A percentile compares a stretch with the other conserved stretches of the same genome.
Conservation (phyloP, 2,113 vertebrate genomes). For the Nibea coibor region DNA sequence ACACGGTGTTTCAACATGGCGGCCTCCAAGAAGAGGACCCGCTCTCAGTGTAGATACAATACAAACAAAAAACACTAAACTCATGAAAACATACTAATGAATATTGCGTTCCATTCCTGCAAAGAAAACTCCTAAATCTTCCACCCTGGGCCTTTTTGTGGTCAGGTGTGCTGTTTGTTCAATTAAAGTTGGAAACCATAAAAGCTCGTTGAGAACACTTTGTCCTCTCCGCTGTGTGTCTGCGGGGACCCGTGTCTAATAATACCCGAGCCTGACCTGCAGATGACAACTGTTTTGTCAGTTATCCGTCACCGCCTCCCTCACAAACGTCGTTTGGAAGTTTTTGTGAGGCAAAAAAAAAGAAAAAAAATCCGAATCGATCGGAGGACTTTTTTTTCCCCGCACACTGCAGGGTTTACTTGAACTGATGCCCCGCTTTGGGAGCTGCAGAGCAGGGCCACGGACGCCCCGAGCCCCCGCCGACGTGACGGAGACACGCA, state of each 20-base stretch:
- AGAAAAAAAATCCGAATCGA: neutral
- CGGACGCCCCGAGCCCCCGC: constrained; percentile 68
- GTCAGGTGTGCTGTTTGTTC: neutral
- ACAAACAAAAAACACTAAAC: no score
- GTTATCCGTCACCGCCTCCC: neutral
- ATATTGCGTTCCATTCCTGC: no score
- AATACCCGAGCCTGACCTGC: constrained; percentile 6
- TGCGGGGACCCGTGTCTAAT: constrained; percentile 16
- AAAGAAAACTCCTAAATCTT: no score
- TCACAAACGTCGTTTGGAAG: constrained; percentile 4
- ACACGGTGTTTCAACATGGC: no score
- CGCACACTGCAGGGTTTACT: constrained; percentile 16
- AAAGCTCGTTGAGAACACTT: neutral
- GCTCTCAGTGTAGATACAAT: no score
- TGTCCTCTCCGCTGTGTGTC: constrained; percentile 25
- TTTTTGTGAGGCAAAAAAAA: neutral
- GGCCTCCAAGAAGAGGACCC: no score
- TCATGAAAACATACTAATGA: no score
- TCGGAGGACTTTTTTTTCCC: constrained; percentile 6
- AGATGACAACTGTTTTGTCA: neutral
- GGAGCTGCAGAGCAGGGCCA: constrained; percentile 68
- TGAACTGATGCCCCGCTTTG: constrained; percentile 37
- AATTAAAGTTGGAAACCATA: neutral
- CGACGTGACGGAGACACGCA: constrained; percentile 69
- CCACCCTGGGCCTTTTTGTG: neutral